phyloP scores from a whole-genome alignment of 2,797 vertebrate species.

The Bryconaethiops microstoma region DNA sequence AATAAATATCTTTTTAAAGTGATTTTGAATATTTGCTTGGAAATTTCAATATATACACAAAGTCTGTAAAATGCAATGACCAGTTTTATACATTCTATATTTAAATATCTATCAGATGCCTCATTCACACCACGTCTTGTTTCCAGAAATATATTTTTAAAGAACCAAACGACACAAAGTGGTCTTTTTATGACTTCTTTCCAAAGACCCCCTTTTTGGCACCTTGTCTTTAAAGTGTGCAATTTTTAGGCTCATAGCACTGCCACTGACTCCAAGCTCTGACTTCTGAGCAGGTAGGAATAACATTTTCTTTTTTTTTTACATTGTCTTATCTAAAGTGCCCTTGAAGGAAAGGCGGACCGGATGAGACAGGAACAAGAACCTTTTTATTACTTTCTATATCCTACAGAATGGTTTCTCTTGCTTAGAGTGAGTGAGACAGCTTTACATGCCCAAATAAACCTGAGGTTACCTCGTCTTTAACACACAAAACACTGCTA shows the following conservation, averaged over 20 bases:
- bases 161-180: not conserved
- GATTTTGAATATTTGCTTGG: too few relatives aligned
- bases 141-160: not conserved
- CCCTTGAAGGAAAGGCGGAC: conserved; percentile 50
- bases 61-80: too few relatives aligned
- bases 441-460: conserved; percentile 39
- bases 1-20: too few relatives aligned
- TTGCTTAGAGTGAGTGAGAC: conserved; percentile 14
- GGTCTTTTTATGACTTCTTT: not conserved
- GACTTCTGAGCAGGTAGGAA: conserved; percentile 40
- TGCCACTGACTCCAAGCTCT: conserved; percentile 50
- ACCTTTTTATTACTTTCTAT: conserved; percentile 38
- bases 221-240: conserved; percentile 4
- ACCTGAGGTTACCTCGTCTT: conserved; percentile 19
- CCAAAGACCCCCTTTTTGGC: not conserved
- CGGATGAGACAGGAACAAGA: conserved; percentile 27
- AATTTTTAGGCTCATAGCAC: conserved; percentile 26
- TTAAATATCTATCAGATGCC: too few relatives aligned
- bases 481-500: not conserved
- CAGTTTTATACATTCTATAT: too few relatives aligned
- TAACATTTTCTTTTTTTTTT: conserved; percentile 52
- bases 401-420: conserved; percentile 25
- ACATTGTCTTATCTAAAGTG: conserved; percentile 53
- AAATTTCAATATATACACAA: too few relatives aligned
- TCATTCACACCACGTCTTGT: too few relatives aligned